phyloP scores from a whole-genome alignment of 1,140 invertebrate species.

The Drosophila guanche region DNA sequence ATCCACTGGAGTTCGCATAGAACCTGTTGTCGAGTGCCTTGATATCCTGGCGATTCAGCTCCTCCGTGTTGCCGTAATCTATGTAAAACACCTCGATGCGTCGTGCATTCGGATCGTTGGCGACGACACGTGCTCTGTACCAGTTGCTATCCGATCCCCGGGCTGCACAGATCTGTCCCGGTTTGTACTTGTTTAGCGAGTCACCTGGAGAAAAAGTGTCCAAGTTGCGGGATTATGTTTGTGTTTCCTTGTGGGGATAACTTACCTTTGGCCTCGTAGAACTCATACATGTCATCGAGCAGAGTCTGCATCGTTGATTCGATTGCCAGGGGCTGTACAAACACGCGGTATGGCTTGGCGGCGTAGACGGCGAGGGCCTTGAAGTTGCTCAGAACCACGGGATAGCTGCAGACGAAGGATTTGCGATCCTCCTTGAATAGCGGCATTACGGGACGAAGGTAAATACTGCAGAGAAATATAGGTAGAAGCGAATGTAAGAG shows the following conservation, averaged over 20 bases:
- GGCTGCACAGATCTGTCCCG: slow-evolving; percentile 85
- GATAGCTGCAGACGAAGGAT: slow-evolving; percentile 59
- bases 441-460: slow-evolving; percentile 74
- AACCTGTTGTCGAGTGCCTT: slow-evolving; percentile 85
- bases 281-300: slow-evolving; percentile 85
- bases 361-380: slow-evolving; percentile 58
- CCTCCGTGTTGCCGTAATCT: slow-evolving; percentile 91
- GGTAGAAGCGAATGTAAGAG: not conserved
- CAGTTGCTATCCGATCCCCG: slow-evolving; percentile 87
- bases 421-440: slow-evolving; percentile 70
- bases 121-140: slow-evolving; percentile 87
- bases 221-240: not conserved
- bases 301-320: slow-evolving; percentile 79
- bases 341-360: slow-evolving; percentile 84
- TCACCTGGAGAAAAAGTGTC: slow-evolving; percentile 29
- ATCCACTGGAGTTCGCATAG: slow-evolving; percentile 83
- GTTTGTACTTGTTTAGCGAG: slow-evolving; percentile 49
- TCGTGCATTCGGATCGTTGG: slow-evolving; percentile 75
- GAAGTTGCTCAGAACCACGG: slow-evolving; percentile 61
- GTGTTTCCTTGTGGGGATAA: slow-evolving; percentile 3
- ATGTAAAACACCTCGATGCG: slow-evolving; percentile 87
- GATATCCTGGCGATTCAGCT: slow-evolving; percentile 84
- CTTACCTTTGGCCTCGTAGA: slow-evolving; percentile 85
- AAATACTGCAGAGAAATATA: slow-evolving; percentile 41
- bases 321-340: slow-evolving; percentile 85